phyloP scores from a whole-genome alignment of 2,888 invertebrate genomes.

The Coelogynopora nodosa region DNA sequence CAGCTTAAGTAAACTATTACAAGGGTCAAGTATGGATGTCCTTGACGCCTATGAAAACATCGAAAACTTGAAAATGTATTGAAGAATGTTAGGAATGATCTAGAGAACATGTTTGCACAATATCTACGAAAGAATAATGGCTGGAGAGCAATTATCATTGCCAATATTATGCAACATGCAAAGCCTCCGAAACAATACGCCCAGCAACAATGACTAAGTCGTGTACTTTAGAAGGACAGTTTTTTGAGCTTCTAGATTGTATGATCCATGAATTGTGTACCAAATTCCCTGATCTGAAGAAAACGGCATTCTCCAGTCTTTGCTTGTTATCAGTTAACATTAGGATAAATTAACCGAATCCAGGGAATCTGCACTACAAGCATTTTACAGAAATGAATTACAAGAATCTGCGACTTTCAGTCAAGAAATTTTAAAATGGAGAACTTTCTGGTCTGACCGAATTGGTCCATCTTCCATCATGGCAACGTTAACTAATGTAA shows the following conservation, averaged over 20 bases:
- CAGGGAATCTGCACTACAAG: not conserved
- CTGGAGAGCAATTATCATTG: not conserved
- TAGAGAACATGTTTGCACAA: too few relatives aligned
- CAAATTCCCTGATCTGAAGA: too few relatives aligned
- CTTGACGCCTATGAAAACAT: not conserved
- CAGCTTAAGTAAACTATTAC: not conserved
- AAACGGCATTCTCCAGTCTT: too few relatives aligned
- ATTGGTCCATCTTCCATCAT: constrained; percentile 23
- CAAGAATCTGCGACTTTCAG: not conserved
- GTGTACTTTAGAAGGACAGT: too few relatives aligned
- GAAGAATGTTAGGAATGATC: too few relatives aligned
- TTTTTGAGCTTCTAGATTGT: too few relatives aligned
- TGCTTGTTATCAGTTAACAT: too few relatives aligned
- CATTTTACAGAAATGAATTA: not conserved
- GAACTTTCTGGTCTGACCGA: constrained; percentile 16
- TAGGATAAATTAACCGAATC: not conserved
- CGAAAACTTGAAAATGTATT: not conserved
- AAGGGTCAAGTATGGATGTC: not conserved
- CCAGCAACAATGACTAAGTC: too few relatives aligned
- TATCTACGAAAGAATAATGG: not conserved
- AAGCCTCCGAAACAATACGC: not conserved
- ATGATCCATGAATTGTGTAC: too few relatives aligned
- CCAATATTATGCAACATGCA: not conserved
- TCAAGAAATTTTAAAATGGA: constrained; percentile 3
- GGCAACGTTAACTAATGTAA: constrained; percentile 17